These are phyloP conservation scores for Saimiri boliviensis DNA, from an alignment of 2,113 vertebrate species.

Conservation along the genomic window DNA sequence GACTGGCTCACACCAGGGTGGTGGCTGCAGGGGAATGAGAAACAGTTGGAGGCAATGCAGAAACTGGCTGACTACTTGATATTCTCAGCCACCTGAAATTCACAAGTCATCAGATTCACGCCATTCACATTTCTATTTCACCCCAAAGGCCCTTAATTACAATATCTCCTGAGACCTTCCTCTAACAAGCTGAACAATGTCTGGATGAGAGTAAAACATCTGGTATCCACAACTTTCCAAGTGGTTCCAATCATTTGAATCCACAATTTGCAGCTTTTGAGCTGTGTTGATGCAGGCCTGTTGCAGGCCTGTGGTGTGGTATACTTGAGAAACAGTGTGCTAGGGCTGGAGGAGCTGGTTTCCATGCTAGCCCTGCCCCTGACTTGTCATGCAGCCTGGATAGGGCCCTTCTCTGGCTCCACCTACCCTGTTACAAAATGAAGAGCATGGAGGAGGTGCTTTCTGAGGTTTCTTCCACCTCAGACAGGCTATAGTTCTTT, in stretches of 20 bases:
- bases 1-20: neutral
- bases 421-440: neutral
- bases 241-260: neutral
- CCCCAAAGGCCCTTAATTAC: neutral
- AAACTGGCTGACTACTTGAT: neutral
- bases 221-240: neutral
- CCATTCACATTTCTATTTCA: neutral
- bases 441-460: neutral
- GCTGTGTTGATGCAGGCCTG: neutral
- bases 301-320: neutral
- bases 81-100: neutral
- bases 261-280: neutral
- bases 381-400: neutral
- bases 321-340: neutral
- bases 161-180: neutral
- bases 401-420: neutral
- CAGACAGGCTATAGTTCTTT: neutral
- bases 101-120: neutral
- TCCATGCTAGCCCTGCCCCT: neutral
- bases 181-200: neutral
- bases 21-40: neutral
- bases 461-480: neutral
- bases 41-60: neutral
- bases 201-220: neutral
- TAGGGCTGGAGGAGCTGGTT: neutral